Base-by-base conservation (phyloP, 2,888 invertebrate genomes). In the Nemoura dubitans region DNA sequence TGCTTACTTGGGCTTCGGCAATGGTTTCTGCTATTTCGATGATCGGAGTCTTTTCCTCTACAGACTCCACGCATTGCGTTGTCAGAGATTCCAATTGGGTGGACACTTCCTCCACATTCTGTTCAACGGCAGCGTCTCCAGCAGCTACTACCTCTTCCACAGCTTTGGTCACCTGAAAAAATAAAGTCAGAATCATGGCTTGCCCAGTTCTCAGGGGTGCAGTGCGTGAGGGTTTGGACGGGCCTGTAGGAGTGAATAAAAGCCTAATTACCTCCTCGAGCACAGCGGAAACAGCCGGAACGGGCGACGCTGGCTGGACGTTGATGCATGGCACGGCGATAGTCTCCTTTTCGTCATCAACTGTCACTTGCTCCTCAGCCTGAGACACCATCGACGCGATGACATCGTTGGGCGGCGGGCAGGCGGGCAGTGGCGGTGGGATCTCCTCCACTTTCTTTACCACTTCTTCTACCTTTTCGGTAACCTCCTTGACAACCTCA, bases 391-490 rank as follows among this genome's bases (percentile, higher is more conserved):
- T 25, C n/a, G 43, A 83, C 27, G 86, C 42, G 14, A 83, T 78
- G 25, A 83, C 42, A 21, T 87, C 86, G 25, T 83, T 86, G 0
- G 87, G 87, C 5, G 87, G 88, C 16, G 88, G 87, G 83, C 86
- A 86, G 14, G 86, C 88, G n/a, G 87, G 88, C 83, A 88, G 77
- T 10, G 88, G 88, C 21, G 88, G 87, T 30, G 87, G 88, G 27
- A 87, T 85, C 76, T 86, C 88, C 42, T 86, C 87, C 1, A 26
- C 78, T 36, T 83, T 83, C 83, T 42, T 83, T 26, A 83, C 83
- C 59, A 59, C 25, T 25, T 83, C 59, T 27, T 59, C 84, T 10
- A 78, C 78, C 78, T 78, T 78, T 0, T 78, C 78, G 29, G 78
- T 21, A 0, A 82, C 82, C 16, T 29, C 30, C 30, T 36, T 5